Percentiles rank a stretch among this genome's conserved stretches.
phyloP scores from a whole-genome alignment of 2,888 invertebrate species.

The Tetramorium bicarinatum region DNA sequence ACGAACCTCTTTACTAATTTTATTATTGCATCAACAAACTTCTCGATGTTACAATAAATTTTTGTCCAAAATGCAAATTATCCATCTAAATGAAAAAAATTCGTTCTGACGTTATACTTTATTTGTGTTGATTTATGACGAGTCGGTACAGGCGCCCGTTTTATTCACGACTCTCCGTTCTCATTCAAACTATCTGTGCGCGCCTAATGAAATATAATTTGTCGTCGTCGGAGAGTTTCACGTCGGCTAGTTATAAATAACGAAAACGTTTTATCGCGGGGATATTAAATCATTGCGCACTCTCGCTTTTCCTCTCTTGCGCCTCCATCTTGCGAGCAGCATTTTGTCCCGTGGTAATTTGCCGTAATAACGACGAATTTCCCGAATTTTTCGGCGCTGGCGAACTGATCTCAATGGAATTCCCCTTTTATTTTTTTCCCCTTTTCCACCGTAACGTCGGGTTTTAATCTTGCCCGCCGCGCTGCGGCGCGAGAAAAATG shows the following conservation, averaged over 20 bases:
- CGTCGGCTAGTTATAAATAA: constrained; percentile 64
- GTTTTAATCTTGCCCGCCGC: constrained; percentile 45
- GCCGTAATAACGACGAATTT: constrained; percentile 46
- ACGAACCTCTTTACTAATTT: background rate
- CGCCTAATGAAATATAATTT: constrained; percentile 72
- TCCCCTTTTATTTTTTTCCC: constrained; percentile 20
- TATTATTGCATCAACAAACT: background rate
- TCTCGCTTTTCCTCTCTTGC: background rate
- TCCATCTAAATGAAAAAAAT: constrained; percentile 3
- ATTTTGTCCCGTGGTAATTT: constrained; percentile 46
- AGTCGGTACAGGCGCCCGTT: constrained; percentile 33
- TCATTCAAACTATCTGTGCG: constrained; percentile 54
- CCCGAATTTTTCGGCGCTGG: constrained; percentile 46
- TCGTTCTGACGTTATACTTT: constrained; percentile 35
- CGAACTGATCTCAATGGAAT: constrained; percentile 54
- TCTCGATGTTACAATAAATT: background rate
- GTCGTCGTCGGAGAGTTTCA: constrained; percentile 67
- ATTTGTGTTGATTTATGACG: constrained; percentile 45
- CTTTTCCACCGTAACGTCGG: constrained; percentile 28
- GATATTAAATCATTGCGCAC: constrained; percentile 69
- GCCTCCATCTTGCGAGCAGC: constrained; percentile 13
- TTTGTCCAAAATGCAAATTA: background rate
- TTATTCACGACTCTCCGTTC: constrained; percentile 42
- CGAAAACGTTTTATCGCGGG: constrained; percentile 68
- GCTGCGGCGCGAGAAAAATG: constrained; percentile 46